These are phyloP conservation scores for Hydropotes inermis DNA, from an alignment of 2,113 vertebrate species.

Conservation along the genomic window DNA sequence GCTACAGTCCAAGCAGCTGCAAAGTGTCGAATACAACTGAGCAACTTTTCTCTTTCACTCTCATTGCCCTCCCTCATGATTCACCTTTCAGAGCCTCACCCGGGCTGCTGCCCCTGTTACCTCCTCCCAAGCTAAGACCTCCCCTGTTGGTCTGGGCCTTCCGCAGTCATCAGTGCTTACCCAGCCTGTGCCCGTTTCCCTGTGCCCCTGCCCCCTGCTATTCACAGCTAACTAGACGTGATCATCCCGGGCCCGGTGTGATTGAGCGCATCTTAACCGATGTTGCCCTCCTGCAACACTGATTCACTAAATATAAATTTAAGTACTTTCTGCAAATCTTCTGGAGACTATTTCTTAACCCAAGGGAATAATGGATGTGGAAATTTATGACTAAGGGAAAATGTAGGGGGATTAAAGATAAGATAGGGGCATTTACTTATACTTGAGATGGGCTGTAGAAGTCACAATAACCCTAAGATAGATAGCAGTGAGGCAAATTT, in stretches of 20 bases:
- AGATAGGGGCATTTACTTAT: not conserved
- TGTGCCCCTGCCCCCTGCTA: no score
- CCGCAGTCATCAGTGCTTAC: not conserved
- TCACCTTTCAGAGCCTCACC: not conserved
- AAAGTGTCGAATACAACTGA: fast-evolving
- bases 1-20: not conserved
- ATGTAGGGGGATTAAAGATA: not conserved
- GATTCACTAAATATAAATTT: not conserved
- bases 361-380: not conserved
- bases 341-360: not conserved
- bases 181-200: not conserved
- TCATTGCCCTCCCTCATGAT: not conserved
- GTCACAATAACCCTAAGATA: not conserved
- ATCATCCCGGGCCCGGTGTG: fast-evolving
- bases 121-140: not conserved
- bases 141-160: not conserved
- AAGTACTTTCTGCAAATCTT: not conserved
- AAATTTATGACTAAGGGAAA: not conserved
- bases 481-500: not conserved
- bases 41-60: not conserved
- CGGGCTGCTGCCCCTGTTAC: not conserved
- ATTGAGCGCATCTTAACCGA: not conserved
- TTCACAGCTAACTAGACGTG: not conserved
- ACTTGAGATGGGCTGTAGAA: not conserved
- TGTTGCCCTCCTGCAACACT: not conserved